Conservation (phyloP, 2,113 vertebrate genomes). For the Istiophorus platypterus region DNA sequence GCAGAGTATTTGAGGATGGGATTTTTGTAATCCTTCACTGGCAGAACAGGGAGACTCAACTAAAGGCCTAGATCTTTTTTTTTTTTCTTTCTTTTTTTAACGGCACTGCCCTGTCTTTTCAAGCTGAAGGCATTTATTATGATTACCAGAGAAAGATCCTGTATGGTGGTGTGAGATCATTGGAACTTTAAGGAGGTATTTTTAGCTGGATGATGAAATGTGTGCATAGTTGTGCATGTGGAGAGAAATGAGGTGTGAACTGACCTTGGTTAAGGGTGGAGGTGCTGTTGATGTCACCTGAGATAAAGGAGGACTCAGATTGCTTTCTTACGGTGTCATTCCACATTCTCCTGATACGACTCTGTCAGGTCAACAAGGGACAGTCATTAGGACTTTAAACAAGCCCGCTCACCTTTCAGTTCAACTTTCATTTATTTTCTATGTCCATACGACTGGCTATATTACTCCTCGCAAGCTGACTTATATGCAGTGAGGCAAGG, state of each 20-base stretch:
- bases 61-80: slow-evolving; percentile 45
- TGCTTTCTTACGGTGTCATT: slow-evolving; percentile 99
- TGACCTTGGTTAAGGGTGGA: slow-evolving; percentile 99
- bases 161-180: slow-evolving; percentile 39
- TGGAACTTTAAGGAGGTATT: slow-evolving; percentile 59
- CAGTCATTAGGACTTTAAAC: slow-evolving; percentile 75
- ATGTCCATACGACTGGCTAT: not conserved
- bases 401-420: slow-evolving; percentile 62
- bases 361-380: slow-evolving; percentile 91
- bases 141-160: slow-evolving; percentile 46
- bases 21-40: slow-evolving; percentile 71
- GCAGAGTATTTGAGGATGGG: slow-evolving; percentile 68
- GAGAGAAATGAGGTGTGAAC: slow-evolving; percentile 86
- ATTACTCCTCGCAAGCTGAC: slow-evolving; percentile 10
- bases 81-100: not conserved
- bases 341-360: slow-evolving; percentile 99
- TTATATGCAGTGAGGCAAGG: slow-evolving; percentile 6
- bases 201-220: slow-evolving; percentile 74
- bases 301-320: slow-evolving; percentile 99
- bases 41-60: slow-evolving; percentile 58
- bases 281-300: slow-evolving; percentile 99
- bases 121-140: slow-evolving; percentile 61
- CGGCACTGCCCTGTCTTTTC: slow-evolving; percentile 51
- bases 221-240: slow-evolving; percentile 71
- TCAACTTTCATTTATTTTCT: slow-evolving; percentile 56